Conservation (phyloP, 2,113 vertebrate genomes). For the Xenopus borealis region DNA sequence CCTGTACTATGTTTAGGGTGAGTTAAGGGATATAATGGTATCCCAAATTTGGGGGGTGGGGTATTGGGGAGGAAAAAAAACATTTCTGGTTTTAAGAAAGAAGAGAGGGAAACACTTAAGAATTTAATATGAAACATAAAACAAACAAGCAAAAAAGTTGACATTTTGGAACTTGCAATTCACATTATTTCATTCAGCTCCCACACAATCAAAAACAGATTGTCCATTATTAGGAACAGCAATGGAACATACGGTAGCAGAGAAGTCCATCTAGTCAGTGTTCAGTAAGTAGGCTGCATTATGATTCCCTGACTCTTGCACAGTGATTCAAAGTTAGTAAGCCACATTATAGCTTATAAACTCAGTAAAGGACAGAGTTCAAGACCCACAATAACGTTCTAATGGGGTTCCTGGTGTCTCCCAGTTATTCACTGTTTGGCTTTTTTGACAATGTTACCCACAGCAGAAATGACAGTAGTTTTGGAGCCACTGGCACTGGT, state of each 20-base stretch:
- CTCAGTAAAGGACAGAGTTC: neutral
- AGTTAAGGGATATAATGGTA: too few relatives aligned
- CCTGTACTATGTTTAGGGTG: too few relatives aligned
- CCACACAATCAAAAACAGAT: neutral
- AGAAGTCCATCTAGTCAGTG: neutral
- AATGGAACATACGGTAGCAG: too few relatives aligned
- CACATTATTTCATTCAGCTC: too few relatives aligned
- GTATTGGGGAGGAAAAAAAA: too few relatives aligned
- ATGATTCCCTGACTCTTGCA: neutral
- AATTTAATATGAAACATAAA: slow-evolving; percentile 6
- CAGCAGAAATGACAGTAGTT: slow-evolving; percentile 95
- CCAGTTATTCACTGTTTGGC: slow-evolving; percentile 83
- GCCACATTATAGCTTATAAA: too few relatives aligned
- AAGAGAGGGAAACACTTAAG: neutral
- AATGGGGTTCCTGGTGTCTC: neutral
- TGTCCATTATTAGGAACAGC: neutral
- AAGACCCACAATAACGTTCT: neutral
- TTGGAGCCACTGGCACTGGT: slow-evolving; percentile 96
- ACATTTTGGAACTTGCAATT: neutral
- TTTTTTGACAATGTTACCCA: slow-evolving; percentile 96
- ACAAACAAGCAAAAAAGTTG: neutral
- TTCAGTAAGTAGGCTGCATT: neutral
- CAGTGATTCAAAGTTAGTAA: neutral
- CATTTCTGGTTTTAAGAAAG: too few relatives aligned
- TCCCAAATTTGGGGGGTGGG: too few relatives aligned